phyloP scores from a whole-genome alignment of 2,113 vertebrate genomes.

The Clarias macrocephalus region DNA sequence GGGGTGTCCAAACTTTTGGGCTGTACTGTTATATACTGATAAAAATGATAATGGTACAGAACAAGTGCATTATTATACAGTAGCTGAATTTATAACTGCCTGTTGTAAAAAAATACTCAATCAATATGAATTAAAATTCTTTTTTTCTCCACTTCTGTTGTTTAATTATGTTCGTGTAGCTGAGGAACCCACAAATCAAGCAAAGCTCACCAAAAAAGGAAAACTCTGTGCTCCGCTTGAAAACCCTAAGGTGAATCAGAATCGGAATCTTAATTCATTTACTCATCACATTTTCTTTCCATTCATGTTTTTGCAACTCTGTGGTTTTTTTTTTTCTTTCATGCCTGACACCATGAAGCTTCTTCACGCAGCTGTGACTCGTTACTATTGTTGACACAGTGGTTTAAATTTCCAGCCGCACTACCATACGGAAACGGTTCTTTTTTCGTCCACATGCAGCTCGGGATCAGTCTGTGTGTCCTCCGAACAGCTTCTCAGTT shows the following conservation, averaged over 20 bases:
- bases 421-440: neutral
- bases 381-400: neutral
- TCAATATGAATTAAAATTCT: neutral
- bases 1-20: no score
- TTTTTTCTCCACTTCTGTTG: neutral
- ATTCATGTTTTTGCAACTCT: neutral
- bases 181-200: conserved; percentile 78
- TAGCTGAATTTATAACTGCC: neutral
- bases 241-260: conserved; percentile 74
- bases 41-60: neutral
- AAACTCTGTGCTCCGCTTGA: conserved; percentile 71
- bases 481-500: neutral
- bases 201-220: conserved; percentile 70
- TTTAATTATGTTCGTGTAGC: conserved; percentile 56
- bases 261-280: neutral
- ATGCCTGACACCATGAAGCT: neutral
- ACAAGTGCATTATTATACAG: neutral
- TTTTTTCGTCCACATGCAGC: conserved; percentile 3
- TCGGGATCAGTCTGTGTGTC: neutral
- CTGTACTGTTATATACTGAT: no score
- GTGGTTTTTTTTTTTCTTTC: neutral
- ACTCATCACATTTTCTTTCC: no score
- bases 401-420: neutral
- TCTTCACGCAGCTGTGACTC: conserved; percentile 3
- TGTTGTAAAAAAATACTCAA: neutral